These are phyloP conservation scores for Condylura cristata DNA, from an alignment of 2,113 vertebrate species.

Conservation along the genomic window DNA sequence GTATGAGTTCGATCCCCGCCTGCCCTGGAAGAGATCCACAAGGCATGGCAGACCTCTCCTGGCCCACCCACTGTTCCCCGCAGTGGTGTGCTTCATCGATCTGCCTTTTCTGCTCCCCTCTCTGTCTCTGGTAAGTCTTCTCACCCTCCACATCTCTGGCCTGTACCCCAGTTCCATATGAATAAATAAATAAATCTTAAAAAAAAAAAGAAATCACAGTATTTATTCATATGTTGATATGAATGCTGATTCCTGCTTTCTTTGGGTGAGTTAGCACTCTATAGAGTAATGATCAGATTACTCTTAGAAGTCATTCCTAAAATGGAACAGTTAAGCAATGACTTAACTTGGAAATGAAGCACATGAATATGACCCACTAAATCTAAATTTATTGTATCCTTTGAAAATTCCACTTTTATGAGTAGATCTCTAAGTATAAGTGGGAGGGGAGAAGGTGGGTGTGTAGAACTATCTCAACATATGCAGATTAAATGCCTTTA, in stretches of 20 bases:
- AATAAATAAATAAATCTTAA: too few relatives aligned
- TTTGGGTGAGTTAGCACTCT: not conserved
- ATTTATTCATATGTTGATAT: not conserved
- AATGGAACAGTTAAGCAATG: not conserved
- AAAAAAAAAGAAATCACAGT: not conserved
- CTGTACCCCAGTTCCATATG: too few relatives aligned
- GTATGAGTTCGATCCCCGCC: too few relatives aligned
- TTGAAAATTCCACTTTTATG: not conserved
- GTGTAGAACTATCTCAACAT: not conserved
- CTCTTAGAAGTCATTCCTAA: not conserved
- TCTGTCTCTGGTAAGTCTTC: too few relatives aligned
- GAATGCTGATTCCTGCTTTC: not conserved
- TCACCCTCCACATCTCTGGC: too few relatives aligned
- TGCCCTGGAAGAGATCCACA: too few relatives aligned
- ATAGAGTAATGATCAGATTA: not conserved
- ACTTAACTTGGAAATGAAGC: not conserved
- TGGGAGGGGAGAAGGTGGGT: not conserved
- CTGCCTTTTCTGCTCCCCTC: too few relatives aligned
- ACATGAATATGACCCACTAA: not conserved
- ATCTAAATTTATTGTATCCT: not conserved
- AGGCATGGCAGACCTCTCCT: too few relatives aligned
- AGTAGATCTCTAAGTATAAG: not conserved
- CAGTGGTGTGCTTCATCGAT: too few relatives aligned
- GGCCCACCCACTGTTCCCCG: too few relatives aligned
- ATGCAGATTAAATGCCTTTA: not conserved